phyloP scores from a whole-genome alignment of 2,797 vertebrate genomes.

The Gymnocypris eckloni region DNA sequence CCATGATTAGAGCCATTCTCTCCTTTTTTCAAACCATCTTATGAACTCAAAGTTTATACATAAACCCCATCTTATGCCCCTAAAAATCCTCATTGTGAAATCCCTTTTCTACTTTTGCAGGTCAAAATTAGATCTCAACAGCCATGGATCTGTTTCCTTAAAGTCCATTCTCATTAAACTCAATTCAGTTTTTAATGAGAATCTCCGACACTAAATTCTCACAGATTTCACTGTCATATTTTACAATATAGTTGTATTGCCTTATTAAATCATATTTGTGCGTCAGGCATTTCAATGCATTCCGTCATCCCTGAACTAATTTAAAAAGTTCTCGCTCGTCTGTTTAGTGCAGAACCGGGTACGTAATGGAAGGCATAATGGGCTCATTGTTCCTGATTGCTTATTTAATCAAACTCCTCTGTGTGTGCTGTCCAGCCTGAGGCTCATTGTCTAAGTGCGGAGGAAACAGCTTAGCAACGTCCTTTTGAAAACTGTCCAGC shows the following conservation, averaged over 20 bases:
- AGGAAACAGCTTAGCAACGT: constrained; percentile 78
- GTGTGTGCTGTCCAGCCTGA: constrained; percentile 68
- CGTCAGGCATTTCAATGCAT: neutral
- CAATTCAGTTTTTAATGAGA: neutral
- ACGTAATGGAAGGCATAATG: constrained; percentile 78
- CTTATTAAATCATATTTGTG: neutral
- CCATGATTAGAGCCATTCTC: constrained; percentile 85
- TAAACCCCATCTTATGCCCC: neutral
- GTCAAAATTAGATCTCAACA: neutral
- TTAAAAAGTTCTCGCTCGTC: too few relatives aligned
- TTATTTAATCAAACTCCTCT: constrained; percentile 80
- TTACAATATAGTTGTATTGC: neutral
- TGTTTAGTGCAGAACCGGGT: constrained; percentile 45
- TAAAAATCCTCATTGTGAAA: neutral
- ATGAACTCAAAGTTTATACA: neutral
- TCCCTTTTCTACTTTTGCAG: neutral
- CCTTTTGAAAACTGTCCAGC: constrained; percentile 84
- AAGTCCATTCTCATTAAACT: neutral
- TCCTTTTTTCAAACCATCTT: neutral
- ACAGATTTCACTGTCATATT: neutral
- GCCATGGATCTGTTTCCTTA: neutral
- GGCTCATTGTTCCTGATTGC: constrained; percentile 80
- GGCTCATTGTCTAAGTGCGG: constrained; percentile 76
- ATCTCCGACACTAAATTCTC: neutral
- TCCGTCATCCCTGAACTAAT: neutral